Evolutionary conservation across 2,113 vertebrate species (phyloP), one percentile per base, ranked within the genome.

Genomic region (Hipposideros armiger): DNA sequence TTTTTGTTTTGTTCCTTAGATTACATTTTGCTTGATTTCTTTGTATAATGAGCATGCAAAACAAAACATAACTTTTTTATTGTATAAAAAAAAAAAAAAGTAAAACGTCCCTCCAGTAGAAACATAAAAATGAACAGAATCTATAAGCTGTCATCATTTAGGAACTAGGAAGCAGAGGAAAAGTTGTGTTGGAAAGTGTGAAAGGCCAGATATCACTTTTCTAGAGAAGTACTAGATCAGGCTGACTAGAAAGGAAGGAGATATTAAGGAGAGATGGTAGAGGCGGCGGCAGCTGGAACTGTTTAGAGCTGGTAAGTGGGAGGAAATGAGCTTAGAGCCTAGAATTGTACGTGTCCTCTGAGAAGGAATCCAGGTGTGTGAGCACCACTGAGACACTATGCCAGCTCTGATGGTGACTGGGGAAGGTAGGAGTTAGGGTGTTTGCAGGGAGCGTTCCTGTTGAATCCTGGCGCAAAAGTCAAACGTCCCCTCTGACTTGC

Each of bases 1-100:
- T 58, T 80, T 80, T 96, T 70, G 32, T 32, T 97, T 89, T 77
- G 84, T 45, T 90, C 15, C 20, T 76, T 74, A 76, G 47, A 88
- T 78, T 52, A 24, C 11, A 67, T 40, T 28, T 28, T 58, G 74
- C 15, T 73, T 76, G 19, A 72, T 82, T 73, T 94, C 85, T 90
- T 93, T 95, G n/a, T 87, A 50, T 76, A 92, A 69, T 54, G 11
- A 77, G 6, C 9, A 80, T n/a, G 52, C 0, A 85, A 62, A 94
- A 77, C 24, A 54, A 74, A 45, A 32, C 14, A 36, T n/a, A 45
- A 64, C 11, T 24, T 58, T 88, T 69, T 62, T 72, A 20, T 84
- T 90, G 22, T 10, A n/a, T n/a, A n/a, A 40, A 16, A 84, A 87
- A 60, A 54, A 19, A 72, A 36, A 60, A 24, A 76, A 20, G 3